A percentile compares a stretch with the other conserved stretches of the same genome.
Conservation (phyloP, 2,888 invertebrate genomes). For the Chloroclysta siterata region DNA sequence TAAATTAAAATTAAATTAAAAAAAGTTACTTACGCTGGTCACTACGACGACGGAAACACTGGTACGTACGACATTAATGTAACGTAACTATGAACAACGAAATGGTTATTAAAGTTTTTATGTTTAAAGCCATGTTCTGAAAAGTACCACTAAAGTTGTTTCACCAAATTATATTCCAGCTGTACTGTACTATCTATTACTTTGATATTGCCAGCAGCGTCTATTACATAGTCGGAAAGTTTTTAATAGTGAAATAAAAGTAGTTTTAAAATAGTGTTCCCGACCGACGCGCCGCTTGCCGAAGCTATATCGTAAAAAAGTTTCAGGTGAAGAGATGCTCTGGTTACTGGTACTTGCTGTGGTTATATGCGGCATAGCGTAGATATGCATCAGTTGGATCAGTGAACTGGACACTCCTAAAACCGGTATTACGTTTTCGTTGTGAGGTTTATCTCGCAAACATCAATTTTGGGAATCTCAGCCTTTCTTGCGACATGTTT, state of each 20-base stretch:
- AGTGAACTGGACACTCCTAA: not conserved
- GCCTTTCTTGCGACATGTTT: too few species aligned
- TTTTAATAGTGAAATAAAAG: conserved; percentile 69
- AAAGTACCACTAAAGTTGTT: conserved; percentile 10
- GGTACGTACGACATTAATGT: not conserved
- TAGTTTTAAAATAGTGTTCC: conserved; percentile 67
- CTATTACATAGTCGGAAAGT: conserved; percentile 53
- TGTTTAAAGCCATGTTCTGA: not conserved
- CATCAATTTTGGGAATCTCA: not conserved
- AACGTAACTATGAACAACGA: not conserved
- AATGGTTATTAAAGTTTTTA: not conserved
- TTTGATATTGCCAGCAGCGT: conserved; percentile 24
- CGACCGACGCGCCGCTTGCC: conserved; percentile 36
- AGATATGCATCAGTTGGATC: conserved; percentile 3
- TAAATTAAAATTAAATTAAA: too few species aligned
- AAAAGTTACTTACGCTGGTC: too few species aligned
- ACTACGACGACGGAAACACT: too few species aligned
- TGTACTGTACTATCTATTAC: conserved; percentile 13
- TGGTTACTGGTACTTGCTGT: conserved; percentile 38
- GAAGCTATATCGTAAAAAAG: conserved; percentile 62
- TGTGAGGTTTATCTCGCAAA: not conserved
- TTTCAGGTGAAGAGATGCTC: conserved; percentile 51
- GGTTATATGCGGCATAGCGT: conserved; percentile 3
- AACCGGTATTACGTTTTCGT: not conserved
- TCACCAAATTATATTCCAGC: conserved; percentile 11